These are phyloP conservation scores for Agrotis clavis DNA, from an alignment of 2,888 invertebrate species.

Conservation along the genomic window DNA sequence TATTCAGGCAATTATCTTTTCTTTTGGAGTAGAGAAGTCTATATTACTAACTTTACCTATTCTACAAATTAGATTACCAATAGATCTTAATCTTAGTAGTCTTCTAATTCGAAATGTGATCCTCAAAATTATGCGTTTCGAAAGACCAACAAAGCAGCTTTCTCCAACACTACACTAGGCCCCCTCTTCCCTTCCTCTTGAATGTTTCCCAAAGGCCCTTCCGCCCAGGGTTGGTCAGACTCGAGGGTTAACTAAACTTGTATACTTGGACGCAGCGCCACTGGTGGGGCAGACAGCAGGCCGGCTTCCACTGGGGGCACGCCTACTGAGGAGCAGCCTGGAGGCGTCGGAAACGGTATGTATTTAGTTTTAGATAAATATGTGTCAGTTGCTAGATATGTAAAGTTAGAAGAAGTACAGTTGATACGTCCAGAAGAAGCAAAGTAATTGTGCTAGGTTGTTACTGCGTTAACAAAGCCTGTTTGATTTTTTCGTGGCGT, in stretches of 20 bases:
- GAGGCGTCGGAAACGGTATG: slow-evolving; percentile 93
- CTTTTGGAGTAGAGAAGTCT: not conserved
- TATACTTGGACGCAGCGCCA: slow-evolving; percentile 92
- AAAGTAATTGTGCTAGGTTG: not conserved
- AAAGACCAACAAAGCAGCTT: slow-evolving; percentile 16
- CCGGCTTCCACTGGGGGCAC: slow-evolving; percentile 95
- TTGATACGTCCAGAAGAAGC: not conserved
- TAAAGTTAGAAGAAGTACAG: not conserved
- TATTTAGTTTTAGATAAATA: not conserved
- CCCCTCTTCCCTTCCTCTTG: slow-evolving; percentile 1
- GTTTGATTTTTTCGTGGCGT: not conserved
- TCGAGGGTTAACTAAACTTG: slow-evolving; percentile 34
- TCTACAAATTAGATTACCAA: not conserved
- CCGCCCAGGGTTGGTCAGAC: not conserved
- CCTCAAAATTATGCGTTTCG: not conserved
- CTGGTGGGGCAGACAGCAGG: slow-evolving; percentile 97
- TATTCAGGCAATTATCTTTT: not conserved
- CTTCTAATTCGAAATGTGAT: not conserved
- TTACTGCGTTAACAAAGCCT: not conserved
- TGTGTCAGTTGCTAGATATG: not conserved
- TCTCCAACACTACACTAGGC: slow-evolving; percentile 20
- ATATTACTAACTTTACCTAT: no score
- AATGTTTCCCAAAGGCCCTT: slow-evolving; percentile 17
- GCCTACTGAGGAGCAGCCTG: slow-evolving; percentile 95
- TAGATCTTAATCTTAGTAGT: not conserved